Evolutionary conservation across 2,113 vertebrate genomes (phyloP), one percentile per base, ranked within the genome.

Genomic region (Agapornis roseicollis): DNA sequence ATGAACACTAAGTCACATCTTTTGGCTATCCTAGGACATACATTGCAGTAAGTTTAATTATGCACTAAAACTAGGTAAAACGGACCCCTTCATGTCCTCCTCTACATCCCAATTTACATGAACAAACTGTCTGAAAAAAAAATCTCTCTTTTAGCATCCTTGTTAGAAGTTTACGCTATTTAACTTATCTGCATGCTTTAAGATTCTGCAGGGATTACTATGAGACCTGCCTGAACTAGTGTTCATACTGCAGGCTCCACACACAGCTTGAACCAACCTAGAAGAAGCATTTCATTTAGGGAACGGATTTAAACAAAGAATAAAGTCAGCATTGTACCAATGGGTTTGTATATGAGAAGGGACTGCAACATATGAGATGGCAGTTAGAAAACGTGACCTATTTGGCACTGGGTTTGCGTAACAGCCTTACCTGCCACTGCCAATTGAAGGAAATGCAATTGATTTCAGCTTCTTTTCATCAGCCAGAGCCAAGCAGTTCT

Each of bases 391-490:
- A 63, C 0, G 28, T 23, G 71, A 27, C 65, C 55, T 12, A 7
- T 53, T 5, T 66, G 79, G 60, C 18, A 56, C 2, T 0, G 5
- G n/a, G 44, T 61, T 47, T 73, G 64, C 14, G 33, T 14, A 27
- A 24, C 15, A n/a, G 49, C 80, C 97, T 95, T 98, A 99, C 99
- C 99, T 99, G 97, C 99, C 99, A 5, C 99, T 99, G 84, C 99
- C 99, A 71, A 99, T 99, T 41, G 99, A 99, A 39, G 99, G 99
- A 93, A 99, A 99, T 0, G 99, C 99, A 42, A 99, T 99, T 42
- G 99, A 99, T 95, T 99, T 99, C 82, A 99, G 99, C 89, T 99
- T 99, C 98, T 99, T 99, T 86, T 99, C 99, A n/a, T 99, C 99
- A 9, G 99, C 99, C 95, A 99, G 95, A 33, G 99, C 99, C 97